Base-by-base conservation (phyloP, 2,113 vertebrate genomes). In the Candoia aspera region DNA sequence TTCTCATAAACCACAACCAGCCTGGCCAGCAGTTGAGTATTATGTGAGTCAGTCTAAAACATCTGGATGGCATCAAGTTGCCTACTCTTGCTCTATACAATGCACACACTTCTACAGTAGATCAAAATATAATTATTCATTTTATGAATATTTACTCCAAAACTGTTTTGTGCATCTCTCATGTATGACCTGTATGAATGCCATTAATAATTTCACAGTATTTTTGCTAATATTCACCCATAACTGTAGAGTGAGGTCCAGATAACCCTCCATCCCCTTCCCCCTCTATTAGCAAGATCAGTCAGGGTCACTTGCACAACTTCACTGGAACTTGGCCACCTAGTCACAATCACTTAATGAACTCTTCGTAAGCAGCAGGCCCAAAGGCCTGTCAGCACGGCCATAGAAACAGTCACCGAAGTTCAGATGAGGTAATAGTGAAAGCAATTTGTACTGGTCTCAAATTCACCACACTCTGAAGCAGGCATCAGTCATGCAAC, bases 341-440 rank as follows among this genome's bases (percentile, higher is more conserved):
- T 84, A 58, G 91, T 84, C 68, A 84, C 68, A 92, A 62, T 87
- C 58, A 46, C 54, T 62, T 92, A 92, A 84, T 84, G 73, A 89
- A 57, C 13, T 73, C 64, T 84, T 84, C 54, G 55, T 84, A 89
- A 64, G 60, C 58, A 46, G 55, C 73, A 92, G 29, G 46, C 87
- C 57, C 83, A 42, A 55, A 84, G 83, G 46, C 19, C 29, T 89
- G 87, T 46, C 23, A 62, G 26, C 37, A 83, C 33, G 29, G 3
- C 37, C 64, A 92, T 9, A 57, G 55, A 88, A 91, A 55, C 26
- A 84, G 55, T 23, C 37, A 24, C 2, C 42, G 33, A 42, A 42
- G 91, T 88, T 83, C 86, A 84, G 62, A 33, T 83, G 26, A 92
- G 68, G 68, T 29, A 23, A 46, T 59, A 49, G 42, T 88, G 37